phyloP scores from a whole-genome alignment of 2,888 invertebrate species.

The Tridacna gigas region DNA sequence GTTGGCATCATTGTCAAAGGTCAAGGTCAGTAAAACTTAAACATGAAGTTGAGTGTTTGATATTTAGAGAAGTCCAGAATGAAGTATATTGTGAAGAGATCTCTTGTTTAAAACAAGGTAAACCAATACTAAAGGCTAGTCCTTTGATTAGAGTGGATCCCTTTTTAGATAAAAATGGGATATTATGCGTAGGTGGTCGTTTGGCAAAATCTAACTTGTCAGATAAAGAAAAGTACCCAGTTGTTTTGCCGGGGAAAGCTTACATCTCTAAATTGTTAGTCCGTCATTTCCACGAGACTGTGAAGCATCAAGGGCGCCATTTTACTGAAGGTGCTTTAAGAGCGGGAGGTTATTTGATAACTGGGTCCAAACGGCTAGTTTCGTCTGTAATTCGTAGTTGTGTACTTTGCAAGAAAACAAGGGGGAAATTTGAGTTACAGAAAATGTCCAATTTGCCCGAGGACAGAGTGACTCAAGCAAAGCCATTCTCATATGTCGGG shows the following conservation, averaged over 20 bases:
- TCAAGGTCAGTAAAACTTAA: too few species aligned
- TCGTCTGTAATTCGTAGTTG: constrained; percentile 33
- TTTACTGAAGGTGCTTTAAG: constrained; percentile 48
- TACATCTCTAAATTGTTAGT: constrained; percentile 40
- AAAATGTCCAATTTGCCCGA: neutral
- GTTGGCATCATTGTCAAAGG: too few species aligned
- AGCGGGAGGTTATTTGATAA: constrained; percentile 40
- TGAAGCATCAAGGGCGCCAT: constrained; percentile 45
- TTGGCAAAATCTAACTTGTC: too few species aligned
- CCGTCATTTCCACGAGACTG: constrained; percentile 35
- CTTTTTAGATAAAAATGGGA: too few species aligned
- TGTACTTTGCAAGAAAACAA: neutral
- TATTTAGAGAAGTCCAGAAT: too few species aligned
- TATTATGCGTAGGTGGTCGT: too few species aligned
- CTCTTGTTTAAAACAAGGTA: neutral
- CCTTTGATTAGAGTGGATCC: too few species aligned
- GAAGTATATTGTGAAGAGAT: neutral
- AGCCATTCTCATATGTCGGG: too few species aligned
- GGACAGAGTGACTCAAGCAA: neutral
- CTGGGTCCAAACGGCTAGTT: constrained; percentile 29
- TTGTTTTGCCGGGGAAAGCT: constrained; percentile 46
- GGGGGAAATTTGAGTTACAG: neutral
- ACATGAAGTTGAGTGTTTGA: too few species aligned
- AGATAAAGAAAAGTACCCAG: constrained; percentile 15
- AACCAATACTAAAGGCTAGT: neutral